Evolutionary conservation across 2,888 invertebrate genomes (phyloP), one percentile per base, ranked within the genome.

Genomic region (Epiblema foenella): DNA sequence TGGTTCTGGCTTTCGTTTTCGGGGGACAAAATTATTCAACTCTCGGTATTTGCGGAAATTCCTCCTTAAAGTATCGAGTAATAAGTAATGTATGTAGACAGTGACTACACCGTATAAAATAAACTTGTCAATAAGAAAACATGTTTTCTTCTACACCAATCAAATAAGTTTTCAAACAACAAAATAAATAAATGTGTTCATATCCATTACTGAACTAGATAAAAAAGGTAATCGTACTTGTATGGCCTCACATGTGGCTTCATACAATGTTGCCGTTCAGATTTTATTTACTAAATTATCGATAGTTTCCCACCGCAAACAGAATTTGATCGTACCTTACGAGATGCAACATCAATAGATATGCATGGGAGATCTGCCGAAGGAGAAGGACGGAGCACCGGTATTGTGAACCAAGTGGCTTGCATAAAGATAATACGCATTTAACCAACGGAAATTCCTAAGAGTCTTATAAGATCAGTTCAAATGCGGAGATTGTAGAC

Each of bases 401-500:
- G 90, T 89, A 91, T 92, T 91, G 92, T 90, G 89, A 87, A 83
- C 86, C 91, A 91, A 93, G 92, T 92, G 91, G 90, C 87, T 91
- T 90, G 92, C 93, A 92, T 92, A 92, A 92, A 93, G 92, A 93
- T 93, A 93, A 93, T 93, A 88, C 89, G 86, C 90, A 92, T 92
- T 92, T 90, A 90, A 88, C 83, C 78, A 79, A 79, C 76, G 82
- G 84, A 83, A 84, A 85, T 82, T 81, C 81, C 81, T 76, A 81
- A 82, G 79, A 83, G 85, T 83, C 91, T 78, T 87, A 86, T 86
- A 82, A 82, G 78, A 77, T 80, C 75, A 75, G 77, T 75, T 70
- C 68, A 73, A 68, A 74, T 77, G 78, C 74, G 70, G 58, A 80
- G 75, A 84, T 77, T 81, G 72, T 77, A 76, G 78, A 77, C 87